These are phyloP conservation scores for Oreochromis niloticus DNA, from an alignment of 2,113 vertebrate genomes.

Conservation along the genomic window DNA sequence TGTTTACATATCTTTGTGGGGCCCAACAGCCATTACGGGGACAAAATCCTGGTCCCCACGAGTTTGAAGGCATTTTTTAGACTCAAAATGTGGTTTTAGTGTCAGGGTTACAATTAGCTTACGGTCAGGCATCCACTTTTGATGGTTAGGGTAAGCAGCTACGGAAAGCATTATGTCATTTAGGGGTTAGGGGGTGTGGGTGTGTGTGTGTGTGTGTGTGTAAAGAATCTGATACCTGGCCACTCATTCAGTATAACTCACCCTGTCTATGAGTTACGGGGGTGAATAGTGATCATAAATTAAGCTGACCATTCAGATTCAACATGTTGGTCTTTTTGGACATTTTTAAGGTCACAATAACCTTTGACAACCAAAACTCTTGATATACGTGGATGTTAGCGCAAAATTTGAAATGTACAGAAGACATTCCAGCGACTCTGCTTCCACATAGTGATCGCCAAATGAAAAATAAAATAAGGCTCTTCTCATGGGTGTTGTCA, in stretches of 20 bases:
- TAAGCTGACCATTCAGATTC: not conserved
- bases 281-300: not conserved
- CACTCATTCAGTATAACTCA: not conserved
- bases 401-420: not conserved
- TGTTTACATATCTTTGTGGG: not conserved
- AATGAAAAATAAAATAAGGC: not conserved
- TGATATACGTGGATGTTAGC: not conserved
- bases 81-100: not conserved
- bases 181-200: not conserved
- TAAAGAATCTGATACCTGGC: fast-evolving
- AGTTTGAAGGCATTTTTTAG: not conserved
- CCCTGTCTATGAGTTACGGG: not conserved
- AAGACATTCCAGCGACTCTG: not conserved
- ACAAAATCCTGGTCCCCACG: fast-evolving
- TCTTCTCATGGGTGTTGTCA: fast-evolving
- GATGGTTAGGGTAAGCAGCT: not conserved
- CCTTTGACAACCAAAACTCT: not conserved
- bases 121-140: not conserved
- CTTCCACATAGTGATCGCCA: fast-evolving
- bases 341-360: not conserved
- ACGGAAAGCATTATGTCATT: not conserved
- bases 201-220: too few relatives aligned
- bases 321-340: not conserved
- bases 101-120: fast-evolving
- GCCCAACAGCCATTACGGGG: not conserved